These are phyloP conservation scores for Stenotaenia linearis DNA, from an alignment of 2,888 invertebrate species.

Conservation along the genomic window DNA sequence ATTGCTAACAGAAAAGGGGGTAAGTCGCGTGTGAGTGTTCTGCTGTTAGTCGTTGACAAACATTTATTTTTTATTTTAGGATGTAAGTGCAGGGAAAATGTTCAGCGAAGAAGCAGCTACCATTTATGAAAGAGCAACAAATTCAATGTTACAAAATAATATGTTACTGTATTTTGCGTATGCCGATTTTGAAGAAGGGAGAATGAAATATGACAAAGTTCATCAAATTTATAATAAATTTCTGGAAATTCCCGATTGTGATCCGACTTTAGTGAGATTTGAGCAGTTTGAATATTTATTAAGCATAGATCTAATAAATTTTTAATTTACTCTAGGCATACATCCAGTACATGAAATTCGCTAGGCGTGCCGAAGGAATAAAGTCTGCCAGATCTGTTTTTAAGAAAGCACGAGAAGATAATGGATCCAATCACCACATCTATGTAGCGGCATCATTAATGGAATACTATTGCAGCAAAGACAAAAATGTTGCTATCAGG, in stretches of 20 bases:
- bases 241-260: constrained; percentile 79
- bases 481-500: constrained; percentile 90
- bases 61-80: constrained; percentile 54
- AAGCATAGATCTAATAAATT: neutral
- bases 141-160: constrained; percentile 79
- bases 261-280: constrained; percentile 78
- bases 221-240: constrained; percentile 92
- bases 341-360: constrained; percentile 99
- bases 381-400: constrained; percentile 92
- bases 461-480: constrained; percentile 99
- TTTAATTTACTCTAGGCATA: constrained; percentile 60
- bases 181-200: constrained; percentile 96
- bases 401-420: constrained; percentile 89
- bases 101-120: constrained; percentile 92
- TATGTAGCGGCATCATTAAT: constrained; percentile 95
- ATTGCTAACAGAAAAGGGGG: constrained; percentile 88
- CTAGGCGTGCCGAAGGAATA: constrained; percentile 93
- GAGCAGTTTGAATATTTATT: neutral
- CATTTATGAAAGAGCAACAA: constrained; percentile 90
- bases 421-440: constrained; percentile 75
- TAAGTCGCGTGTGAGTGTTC: constrained; percentile 49
- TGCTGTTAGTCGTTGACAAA: neutral
- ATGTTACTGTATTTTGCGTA: constrained; percentile 95
- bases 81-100: constrained; percentile 83
- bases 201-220: constrained; percentile 92